Conservation (phyloP, 2,888 invertebrate species). For the Allolobophora icterica region DNA sequence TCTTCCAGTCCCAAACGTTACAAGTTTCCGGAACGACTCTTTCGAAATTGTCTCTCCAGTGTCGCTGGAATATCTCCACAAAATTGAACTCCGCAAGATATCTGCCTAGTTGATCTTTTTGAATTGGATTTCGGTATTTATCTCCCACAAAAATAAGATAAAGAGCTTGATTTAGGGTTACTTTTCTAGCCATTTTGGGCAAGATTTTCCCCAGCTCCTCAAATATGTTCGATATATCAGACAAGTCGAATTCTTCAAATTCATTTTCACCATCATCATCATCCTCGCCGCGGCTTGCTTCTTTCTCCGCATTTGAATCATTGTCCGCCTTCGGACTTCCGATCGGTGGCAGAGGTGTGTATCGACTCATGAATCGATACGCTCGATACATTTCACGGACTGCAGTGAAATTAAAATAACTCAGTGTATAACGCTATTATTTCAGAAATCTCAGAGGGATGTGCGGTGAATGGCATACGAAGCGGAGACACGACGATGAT, state of each 20-base stretch:
- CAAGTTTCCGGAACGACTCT: not conserved
- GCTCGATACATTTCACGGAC: too few relatives aligned
- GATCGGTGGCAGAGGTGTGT: constrained; percentile 35
- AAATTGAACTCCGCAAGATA: constrained; percentile 2
- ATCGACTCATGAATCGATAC: not conserved
- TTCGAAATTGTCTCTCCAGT: constrained; percentile 31
- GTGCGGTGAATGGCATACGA: too few relatives aligned
- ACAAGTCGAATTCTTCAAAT: constrained; percentile 13
- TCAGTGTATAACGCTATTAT: too few relatives aligned
- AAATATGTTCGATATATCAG: not conserved
- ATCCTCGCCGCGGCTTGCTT: not conserved
- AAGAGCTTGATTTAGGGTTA: not conserved
- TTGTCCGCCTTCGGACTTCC: not conserved
- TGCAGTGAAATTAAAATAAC: not conserved
- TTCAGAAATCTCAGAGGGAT: too few relatives aligned
- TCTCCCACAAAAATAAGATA: not conserved
- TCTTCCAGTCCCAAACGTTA: not conserved
- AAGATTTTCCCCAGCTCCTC: not conserved
- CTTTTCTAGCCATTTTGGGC: not conserved
- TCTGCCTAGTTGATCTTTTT: not conserved
- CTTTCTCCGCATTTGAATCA: not conserved
- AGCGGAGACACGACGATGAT: too few relatives aligned
- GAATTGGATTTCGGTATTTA: not conserved
- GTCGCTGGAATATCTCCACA: constrained; percentile 29
- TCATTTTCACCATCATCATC: not conserved